phyloP scores from a whole-genome alignment of 2,113 vertebrate genomes.

The Tachysurus vachellii region DNA sequence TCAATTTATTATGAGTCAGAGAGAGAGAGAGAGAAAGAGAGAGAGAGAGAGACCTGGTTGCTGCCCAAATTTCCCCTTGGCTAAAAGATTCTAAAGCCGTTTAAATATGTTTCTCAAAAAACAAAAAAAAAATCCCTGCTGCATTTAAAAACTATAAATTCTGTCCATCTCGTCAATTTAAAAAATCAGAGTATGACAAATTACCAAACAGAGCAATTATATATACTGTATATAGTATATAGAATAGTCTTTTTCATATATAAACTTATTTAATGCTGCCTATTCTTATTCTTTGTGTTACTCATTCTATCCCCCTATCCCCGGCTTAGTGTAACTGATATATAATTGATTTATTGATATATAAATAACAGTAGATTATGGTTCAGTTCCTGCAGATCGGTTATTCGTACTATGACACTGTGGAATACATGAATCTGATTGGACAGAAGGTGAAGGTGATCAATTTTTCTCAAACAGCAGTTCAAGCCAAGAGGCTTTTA shows the following conservation, averaged over 20 bases:
- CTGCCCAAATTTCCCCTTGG: neutral
- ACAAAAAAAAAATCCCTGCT: neutral
- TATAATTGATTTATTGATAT: neutral
- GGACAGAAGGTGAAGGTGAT: neutral
- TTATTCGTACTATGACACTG: neutral
- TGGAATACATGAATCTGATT: neutral
- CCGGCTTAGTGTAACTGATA: neutral
- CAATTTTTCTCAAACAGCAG: neutral
- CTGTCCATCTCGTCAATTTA: too few species aligned
- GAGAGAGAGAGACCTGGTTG: neutral
- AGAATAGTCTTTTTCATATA: too few species aligned
- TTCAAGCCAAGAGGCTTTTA: too few species aligned
- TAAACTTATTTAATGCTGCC: neutral
- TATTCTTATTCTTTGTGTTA: neutral
- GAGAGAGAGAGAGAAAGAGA: neutral
- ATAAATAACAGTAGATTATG: neutral
- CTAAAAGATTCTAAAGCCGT: neutral
- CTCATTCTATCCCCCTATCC: neutral
- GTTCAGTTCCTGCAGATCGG: neutral
- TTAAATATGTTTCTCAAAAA: neutral
- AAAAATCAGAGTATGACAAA: neutral
- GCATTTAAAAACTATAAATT: neutral
- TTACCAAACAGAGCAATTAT: neutral
- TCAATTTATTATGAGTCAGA: slow-evolving; percentile 24
- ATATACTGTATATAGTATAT: too few species aligned